Conservation (phyloP, 2,888 invertebrate genomes). For the Abscondita cerata region DNA sequence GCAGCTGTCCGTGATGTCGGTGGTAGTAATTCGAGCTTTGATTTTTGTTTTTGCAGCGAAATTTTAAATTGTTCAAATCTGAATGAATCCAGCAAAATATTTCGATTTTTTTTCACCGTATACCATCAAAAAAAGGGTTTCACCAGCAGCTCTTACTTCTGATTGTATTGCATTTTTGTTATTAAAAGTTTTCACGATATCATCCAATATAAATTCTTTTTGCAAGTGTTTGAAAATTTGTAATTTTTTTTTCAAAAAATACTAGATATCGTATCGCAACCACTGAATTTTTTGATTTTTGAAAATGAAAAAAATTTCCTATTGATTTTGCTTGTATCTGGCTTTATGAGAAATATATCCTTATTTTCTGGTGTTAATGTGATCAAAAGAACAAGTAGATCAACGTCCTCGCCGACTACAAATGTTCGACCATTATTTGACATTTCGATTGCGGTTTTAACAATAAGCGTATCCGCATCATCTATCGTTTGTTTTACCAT, state of each 20-base stretch:
- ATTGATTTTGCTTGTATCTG: too few relatives aligned
- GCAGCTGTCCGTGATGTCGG: background rate
- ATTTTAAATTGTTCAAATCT: background rate
- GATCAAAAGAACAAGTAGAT: background rate
- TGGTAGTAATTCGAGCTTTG: background rate
- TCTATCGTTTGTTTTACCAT: constrained; percentile 44
- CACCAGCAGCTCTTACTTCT: too few relatives aligned
- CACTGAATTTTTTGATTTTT: background rate
- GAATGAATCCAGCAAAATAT: background rate
- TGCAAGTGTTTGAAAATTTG: background rate
- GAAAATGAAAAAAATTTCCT: background rate
- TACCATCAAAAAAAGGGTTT: too few relatives aligned
- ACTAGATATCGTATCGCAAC: background rate
- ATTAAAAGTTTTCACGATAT: too few relatives aligned
- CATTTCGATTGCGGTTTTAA: constrained; percentile 31
- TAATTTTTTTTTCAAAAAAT: background rate
- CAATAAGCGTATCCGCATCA: constrained; percentile 25
- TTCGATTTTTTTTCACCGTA: too few relatives aligned
- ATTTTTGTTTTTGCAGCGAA: background rate
- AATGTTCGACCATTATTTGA: background rate
- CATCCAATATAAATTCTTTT: background rate
- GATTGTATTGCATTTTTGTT: too few relatives aligned
- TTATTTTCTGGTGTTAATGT: background rate
- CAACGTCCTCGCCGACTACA: background rate
- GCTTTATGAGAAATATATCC: constrained; percentile 39